Percentiles rank a stretch among this genome's conserved stretches.
These are phyloP conservation scores for Eristalis arbustorum DNA, from an alignment of 2,888 invertebrate species.

Conservation along the genomic window DNA sequence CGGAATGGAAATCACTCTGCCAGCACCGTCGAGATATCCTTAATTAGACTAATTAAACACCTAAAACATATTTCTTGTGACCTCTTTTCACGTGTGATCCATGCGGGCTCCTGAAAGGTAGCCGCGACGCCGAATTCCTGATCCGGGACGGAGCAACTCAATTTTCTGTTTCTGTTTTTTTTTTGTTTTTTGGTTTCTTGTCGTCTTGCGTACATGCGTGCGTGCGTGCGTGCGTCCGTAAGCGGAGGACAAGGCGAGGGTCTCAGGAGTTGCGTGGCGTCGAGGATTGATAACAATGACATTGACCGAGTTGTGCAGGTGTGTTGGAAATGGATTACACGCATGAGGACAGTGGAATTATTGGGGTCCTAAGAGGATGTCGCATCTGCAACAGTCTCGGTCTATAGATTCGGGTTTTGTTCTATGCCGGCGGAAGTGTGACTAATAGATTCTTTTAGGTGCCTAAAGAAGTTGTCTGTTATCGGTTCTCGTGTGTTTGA, in stretches of 20 bases:
- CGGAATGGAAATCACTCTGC: slow-evolving; percentile 65
- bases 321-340: slow-evolving; percentile 48
- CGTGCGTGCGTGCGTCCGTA: slow-evolving; percentile 17
- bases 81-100: slow-evolving; percentile 47
- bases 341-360: slow-evolving; percentile 37
- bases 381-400: slow-evolving; percentile 44
- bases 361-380: slow-evolving; percentile 41
- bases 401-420: slow-evolving; percentile 4
- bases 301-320: slow-evolving; percentile 68
- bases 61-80: slow-evolving; percentile 61
- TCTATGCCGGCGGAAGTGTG: slow-evolving; percentile 61
- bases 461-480: slow-evolving; percentile 43
- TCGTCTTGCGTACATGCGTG: slow-evolving; percentile 5
- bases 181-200: background rate
- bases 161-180: slow-evolving; percentile 16
- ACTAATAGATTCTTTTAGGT: slow-evolving; percentile 59
- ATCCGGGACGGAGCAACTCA: slow-evolving; percentile 39
- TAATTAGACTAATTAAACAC: slow-evolving; percentile 70
- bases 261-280: slow-evolving; percentile 24
- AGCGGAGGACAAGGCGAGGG: background rate
- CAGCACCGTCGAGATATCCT: slow-evolving; percentile 62
- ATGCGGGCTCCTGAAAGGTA: slow-evolving; percentile 43
- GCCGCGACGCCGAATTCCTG: slow-evolving; percentile 14
- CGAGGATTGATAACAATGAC: slow-evolving; percentile 66
- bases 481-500: slow-evolving; percentile 28